These are phyloP conservation scores for Pachliopta kotzebuea DNA, from an alignment of 2,888 invertebrate genomes.

Conservation along the genomic window DNA sequence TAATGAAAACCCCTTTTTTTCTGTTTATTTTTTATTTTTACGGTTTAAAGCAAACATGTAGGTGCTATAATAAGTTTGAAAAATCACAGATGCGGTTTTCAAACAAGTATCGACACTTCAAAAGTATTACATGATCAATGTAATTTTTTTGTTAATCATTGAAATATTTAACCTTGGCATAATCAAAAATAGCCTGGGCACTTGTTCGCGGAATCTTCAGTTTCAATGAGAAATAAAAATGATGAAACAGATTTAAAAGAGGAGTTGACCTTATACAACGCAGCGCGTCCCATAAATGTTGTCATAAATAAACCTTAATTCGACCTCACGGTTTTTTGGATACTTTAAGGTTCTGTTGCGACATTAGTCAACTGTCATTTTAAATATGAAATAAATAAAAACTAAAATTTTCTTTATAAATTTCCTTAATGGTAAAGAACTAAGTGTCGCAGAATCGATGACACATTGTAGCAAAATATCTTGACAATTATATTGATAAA, in stretches of 20 bases:
- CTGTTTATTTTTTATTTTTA: neutral
- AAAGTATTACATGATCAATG: neutral
- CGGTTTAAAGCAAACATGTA: neutral
- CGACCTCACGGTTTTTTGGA: slow-evolving; percentile 1
- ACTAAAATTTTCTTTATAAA: no score
- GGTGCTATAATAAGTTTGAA: neutral
- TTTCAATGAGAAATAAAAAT: slow-evolving; percentile 11
- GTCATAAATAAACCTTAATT: slow-evolving; percentile 20
- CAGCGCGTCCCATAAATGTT: slow-evolving; percentile 9
- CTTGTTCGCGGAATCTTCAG: neutral
- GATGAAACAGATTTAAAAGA: slow-evolving; percentile 26
- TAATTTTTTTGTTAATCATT: neutral
- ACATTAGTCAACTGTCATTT: slow-evolving; percentile 5
- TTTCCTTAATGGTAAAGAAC: no score
- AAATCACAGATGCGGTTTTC: neutral
- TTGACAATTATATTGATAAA: neutral
- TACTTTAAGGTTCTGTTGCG: slow-evolving; percentile 11
- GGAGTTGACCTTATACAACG: slow-evolving; percentile 17
- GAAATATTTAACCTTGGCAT: neutral
- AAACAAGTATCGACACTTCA: neutral
- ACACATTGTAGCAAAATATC: no score
- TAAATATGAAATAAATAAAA: neutral
- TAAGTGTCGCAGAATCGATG: no score
- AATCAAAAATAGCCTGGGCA: neutral
- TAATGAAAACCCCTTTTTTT: neutral